Evolutionary conservation across 2,113 vertebrate species (phyloP), one percentile per base, ranked within the genome.

Genomic region (Colinus virginianus): DNA sequence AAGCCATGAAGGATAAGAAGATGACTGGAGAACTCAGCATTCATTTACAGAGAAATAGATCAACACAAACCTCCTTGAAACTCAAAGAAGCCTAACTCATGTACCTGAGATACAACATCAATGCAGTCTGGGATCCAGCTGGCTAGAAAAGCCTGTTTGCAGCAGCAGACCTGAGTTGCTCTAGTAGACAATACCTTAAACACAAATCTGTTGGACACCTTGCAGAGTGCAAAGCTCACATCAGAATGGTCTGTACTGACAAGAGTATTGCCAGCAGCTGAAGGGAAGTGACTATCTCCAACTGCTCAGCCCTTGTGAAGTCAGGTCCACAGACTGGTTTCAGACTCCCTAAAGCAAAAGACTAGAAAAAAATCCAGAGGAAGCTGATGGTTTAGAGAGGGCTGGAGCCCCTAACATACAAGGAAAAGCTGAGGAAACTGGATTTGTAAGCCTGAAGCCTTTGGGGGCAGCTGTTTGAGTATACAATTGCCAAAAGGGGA

Each of bases 171-270:
- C 32, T 51, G 21, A 6, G 13, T 3, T 2, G 7, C 12, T 83
- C 38, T 56, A 45, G 48, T 32, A 76, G 34, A 28, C 30, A 59
- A 40, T 28, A 1, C 0, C 0, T 23, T 58, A 70, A 22, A 72
- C 1, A 0, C 0, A 4, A 77, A 36, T 48, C 22, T 38, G n/a
- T 4, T 0, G 0, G 79, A 61, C 23, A 55, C 21, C 79, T 78
- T 12, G 42, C 20, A 59, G 42, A 0, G 34, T 51, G 58, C 32
- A 51, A 64, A 5, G 43, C 40, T 88, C 58, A 23, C 18, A 0
- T 1, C 38, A 72, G 43, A 10, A 34, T 25, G 10, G 13, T 20
- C 67, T 59, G 42, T 56, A 49, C 23, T 7, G 82, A 13, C 38
- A 30, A 61, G 32, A 59, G 34, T 26, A 17, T 0, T 1, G 51